A percentile compares a stretch with the other conserved stretches of the same genome.
phyloP scores from a whole-genome alignment of 2,113 vertebrate species.

The Myotis davidii region DNA sequence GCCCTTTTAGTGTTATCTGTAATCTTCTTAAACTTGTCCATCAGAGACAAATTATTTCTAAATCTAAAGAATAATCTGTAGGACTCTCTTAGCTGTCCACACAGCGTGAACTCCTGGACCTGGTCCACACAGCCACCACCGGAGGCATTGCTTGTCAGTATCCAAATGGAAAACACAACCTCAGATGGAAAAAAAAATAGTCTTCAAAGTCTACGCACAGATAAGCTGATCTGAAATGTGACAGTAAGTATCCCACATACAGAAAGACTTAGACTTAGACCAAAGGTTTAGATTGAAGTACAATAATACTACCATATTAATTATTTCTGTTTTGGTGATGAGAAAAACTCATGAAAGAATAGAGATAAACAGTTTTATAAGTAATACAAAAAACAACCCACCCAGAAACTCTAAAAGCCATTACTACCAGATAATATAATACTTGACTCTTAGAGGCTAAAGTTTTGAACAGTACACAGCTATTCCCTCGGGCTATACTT shows the following conservation, averaged over 20 bases:
- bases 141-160: not conserved
- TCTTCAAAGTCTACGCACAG: not conserved
- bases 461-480: not conserved
- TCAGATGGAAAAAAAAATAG: not conserved
- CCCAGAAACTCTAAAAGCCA: not conserved
- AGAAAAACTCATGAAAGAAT: constrained; percentile 21
- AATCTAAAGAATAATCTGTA: constrained; percentile 24
- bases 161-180: not conserved
- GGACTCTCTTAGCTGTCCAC: not conserved
- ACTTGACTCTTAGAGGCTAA: not conserved
- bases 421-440: not conserved
- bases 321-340: constrained; percentile 19
- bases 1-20: not conserved
- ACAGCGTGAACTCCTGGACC: not conserved
- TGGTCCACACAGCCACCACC: not conserved
- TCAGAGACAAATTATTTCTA: constrained; percentile 33
- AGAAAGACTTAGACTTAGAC: not conserved
- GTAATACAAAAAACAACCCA: constrained; percentile 3
- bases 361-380: not conserved
- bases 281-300: not conserved
- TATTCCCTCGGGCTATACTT: constrained; percentile 22
- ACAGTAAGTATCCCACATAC: not conserved
- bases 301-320: not conserved
- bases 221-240: not conserved
- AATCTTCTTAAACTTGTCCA: constrained; percentile 49